A percentile compares a stretch with the other conserved stretches of the same genome.
Evolutionary conservation across 2,113 vertebrate species (phyloP).

Genomic region (Barbus barbus): DNA sequence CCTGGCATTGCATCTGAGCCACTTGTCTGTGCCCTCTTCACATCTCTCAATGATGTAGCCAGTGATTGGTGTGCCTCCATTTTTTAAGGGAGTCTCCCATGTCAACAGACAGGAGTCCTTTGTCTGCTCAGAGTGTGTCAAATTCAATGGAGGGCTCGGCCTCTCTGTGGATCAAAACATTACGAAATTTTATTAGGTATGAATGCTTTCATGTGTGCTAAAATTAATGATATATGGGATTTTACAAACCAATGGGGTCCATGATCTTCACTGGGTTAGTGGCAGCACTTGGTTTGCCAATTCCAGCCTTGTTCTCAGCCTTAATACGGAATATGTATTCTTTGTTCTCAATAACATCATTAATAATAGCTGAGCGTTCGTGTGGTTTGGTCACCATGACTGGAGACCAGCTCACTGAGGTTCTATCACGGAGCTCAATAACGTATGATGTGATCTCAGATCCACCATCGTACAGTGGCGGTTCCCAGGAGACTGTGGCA

Average conservation of each 20-base stretch:
- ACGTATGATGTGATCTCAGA: conserved; percentile 90
- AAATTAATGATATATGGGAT: not conserved
- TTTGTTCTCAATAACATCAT: conserved; percentile 97
- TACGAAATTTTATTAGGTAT: not conserved
- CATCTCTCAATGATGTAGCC: conserved; percentile 90
- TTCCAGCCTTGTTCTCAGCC: conserved; percentile 93
- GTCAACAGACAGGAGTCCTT: conserved; percentile 88
- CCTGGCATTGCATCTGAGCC: conserved; percentile 91
- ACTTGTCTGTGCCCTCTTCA: conserved; percentile 89
- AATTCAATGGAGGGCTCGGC: conserved; percentile 91
- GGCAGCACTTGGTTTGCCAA: conserved; percentile 92
- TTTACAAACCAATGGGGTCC: conserved; percentile 86
- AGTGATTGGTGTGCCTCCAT: conserved; percentile 89
- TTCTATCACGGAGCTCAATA: conserved; percentile 91
- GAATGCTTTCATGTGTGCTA: not conserved
- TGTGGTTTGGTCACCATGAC: conserved; percentile 83
- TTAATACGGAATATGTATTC: conserved; percentile 97
- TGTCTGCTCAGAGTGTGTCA: conserved; percentile 86
- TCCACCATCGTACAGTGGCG: conserved; percentile 89
- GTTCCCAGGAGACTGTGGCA: conserved; percentile 91
- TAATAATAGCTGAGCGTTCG: conserved; percentile 85
- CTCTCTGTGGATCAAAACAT: conserved; percentile 76
- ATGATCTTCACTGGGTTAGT: conserved; percentile 91
- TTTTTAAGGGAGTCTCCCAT: conserved; percentile 91
- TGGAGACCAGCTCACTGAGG: conserved; percentile 90